phyloP scores from a whole-genome alignment of 2,888 invertebrate genomes.

The Cotesia congregata region DNA sequence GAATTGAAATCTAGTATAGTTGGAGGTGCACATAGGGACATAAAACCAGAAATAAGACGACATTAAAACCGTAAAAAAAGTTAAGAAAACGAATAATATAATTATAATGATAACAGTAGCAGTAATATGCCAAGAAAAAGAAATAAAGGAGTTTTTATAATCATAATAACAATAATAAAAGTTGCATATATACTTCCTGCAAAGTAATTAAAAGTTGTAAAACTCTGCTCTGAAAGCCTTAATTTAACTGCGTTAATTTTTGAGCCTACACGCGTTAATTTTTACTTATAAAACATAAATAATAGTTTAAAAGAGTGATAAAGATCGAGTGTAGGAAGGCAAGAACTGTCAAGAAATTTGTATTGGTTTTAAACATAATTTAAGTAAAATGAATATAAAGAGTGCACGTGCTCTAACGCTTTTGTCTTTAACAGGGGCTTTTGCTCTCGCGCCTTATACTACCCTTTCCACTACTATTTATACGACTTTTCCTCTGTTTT shows the following conservation, averaged over 20 bases:
- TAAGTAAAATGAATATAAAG: slow-evolving; percentile 33
- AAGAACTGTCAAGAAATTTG: slow-evolving; percentile 32
- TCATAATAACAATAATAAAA: slow-evolving; percentile 19
- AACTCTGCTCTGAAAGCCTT: slow-evolving; percentile 44
- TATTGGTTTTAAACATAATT: slow-evolving; percentile 26
- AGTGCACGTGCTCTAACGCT: slow-evolving; percentile 44
- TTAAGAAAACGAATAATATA: slow-evolving; percentile 8
- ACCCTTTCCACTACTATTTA: slow-evolving; percentile 2
- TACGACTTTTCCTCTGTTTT: slow-evolving; percentile 19
- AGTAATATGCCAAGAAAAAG: slow-evolving; percentile 35
- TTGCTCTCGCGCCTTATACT: slow-evolving; percentile 40
- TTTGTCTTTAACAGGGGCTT: slow-evolving; percentile 35
- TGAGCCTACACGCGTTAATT: slow-evolving; percentile 51
- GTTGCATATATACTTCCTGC: slow-evolving; percentile 36
- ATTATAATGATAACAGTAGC: not conserved
- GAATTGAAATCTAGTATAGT: slow-evolving; percentile 54
- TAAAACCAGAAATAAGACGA: slow-evolving; percentile 36
- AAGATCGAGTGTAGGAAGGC: not conserved
- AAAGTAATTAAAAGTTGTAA: slow-evolving; percentile 64
- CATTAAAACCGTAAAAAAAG: slow-evolving; percentile 20
- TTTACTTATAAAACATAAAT: slow-evolving; percentile 21
- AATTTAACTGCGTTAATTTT: slow-evolving; percentile 55
- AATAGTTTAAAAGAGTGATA: slow-evolving; percentile 16
- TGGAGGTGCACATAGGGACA: slow-evolving; percentile 29
- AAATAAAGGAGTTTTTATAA: slow-evolving; percentile 19